Conservation (phyloP, 2,113 vertebrate species). For the Leucosticte australis region DNA sequence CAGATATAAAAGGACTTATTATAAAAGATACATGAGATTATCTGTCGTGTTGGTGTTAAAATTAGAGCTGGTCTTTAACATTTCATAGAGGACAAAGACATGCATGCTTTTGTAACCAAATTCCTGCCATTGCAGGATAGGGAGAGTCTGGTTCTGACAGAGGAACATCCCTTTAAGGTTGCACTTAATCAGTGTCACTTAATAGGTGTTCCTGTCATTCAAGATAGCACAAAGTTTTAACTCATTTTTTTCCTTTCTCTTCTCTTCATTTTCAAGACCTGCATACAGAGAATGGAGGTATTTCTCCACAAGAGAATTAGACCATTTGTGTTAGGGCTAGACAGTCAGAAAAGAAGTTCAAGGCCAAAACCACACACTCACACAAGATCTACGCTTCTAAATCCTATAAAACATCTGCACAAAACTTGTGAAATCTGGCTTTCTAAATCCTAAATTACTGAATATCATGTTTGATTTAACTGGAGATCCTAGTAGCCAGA, state of each 20-base stretch:
- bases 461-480: background rate
- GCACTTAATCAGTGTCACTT: background rate
- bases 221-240: background rate
- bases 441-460: background rate
- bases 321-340: background rate
- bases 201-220: background rate
- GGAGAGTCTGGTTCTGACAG: background rate
- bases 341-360: background rate
- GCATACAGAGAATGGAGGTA: background rate
- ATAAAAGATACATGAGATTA: background rate
- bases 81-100: background rate
- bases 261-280: background rate
- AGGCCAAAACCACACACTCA: background rate
- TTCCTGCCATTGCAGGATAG: background rate
- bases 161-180: fast-evolving
- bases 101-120: background rate
- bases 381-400: background rate
- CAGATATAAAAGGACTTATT: background rate
- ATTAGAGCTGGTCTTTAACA: background rate
- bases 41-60: background rate
- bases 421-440: background rate
- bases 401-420: background rate
- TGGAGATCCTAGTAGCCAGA: background rate
- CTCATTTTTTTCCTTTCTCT: background rate
- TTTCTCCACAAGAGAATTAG: background rate